Evolutionary conservation across 2,797 vertebrate genomes (phyloP).

Genomic region (Taenioides sp.): DNA sequence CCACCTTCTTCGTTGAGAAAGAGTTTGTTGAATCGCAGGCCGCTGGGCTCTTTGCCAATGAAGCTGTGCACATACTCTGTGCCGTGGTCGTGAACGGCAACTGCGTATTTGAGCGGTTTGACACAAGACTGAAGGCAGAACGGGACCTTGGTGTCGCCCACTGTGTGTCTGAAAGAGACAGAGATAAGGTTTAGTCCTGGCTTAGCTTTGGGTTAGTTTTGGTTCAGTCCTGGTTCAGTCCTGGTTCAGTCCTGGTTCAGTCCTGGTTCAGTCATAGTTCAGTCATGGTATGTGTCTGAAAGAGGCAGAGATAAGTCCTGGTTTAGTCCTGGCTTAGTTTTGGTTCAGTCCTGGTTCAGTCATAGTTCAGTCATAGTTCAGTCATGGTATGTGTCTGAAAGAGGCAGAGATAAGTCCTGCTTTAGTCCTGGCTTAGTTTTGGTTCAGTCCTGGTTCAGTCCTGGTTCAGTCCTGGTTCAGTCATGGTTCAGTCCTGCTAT

Average conservation of each 20-base stretch:
- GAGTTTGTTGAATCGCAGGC: constrained; percentile 95
- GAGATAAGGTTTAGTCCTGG: no score
- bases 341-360: background rate
- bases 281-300: no score
- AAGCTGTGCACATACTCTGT: constrained; percentile 96
- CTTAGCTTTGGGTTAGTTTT: no score
- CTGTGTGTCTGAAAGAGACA: constrained; percentile 83
- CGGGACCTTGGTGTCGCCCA: constrained; percentile 96
- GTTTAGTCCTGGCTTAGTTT: no score
- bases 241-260: background rate
- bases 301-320: no score
- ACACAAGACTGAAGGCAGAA: constrained; percentile 98
- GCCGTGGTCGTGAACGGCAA: constrained; percentile 92
- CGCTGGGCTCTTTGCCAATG: constrained; percentile 98
- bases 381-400: no score
- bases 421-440: no score
- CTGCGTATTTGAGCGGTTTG: constrained; percentile 95
- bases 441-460: no score
- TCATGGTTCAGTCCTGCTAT: constrained; percentile 56
- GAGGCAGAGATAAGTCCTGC: no score
- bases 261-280: no score
- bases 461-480: background rate
- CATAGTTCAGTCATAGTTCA: background rate
- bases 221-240: no score
- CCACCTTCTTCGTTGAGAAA: constrained; percentile 97